Conservation (phyloP, 2,888 invertebrate genomes). For the Calliphora vomitoria region DNA sequence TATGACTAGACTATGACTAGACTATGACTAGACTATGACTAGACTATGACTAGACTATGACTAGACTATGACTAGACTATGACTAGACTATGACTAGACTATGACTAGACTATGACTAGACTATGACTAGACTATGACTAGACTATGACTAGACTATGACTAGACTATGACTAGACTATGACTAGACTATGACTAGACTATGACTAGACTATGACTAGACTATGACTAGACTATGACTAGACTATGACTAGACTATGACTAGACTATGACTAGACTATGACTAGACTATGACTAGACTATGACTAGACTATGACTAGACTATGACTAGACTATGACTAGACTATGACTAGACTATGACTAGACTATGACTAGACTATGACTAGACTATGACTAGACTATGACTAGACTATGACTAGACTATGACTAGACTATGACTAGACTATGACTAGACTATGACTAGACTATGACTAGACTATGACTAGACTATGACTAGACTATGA, state of each 20-base stretch:
- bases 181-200: no score
- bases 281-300: slow-evolving; percentile 1
- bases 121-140: no score
- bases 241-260: neutral
- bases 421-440: slow-evolving; percentile 1
- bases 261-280: neutral
- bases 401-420: slow-evolving; percentile 1
- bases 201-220: neutral
- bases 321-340: slow-evolving; percentile 1
- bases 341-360: neutral
- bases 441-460: neutral
- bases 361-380: slow-evolving; percentile 1
- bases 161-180: no score
- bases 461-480: no score
- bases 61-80: no score
- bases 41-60: neutral
- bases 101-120: no score
- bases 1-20: neutral
- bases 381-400: neutral
- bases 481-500: no score
- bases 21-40: slow-evolving; percentile 1
- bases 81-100: no score
- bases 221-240: neutral
- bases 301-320: slow-evolving; percentile 1
- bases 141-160: no score